Conservation (phyloP, 2,113 vertebrate species). For the Gallinago paraguaiae region DNA sequence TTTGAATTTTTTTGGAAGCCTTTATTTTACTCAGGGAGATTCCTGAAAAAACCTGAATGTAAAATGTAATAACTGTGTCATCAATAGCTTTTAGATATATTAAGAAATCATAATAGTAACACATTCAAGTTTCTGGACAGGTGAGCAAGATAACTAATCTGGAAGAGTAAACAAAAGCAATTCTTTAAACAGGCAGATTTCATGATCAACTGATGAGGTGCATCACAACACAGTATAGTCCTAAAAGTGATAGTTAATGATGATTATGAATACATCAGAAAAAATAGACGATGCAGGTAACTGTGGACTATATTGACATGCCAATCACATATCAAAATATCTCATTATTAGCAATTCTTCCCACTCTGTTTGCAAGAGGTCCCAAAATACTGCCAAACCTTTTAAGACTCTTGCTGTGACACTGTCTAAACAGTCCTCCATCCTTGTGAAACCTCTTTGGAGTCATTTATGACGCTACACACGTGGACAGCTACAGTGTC, state of each 20-base stretch:
- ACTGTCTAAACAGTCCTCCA: not conserved
- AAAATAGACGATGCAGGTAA: not conserved
- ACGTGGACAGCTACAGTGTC: not conserved
- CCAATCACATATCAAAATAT: not conserved
- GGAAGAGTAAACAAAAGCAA: not conserved
- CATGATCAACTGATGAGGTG: not conserved
- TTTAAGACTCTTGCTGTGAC: not conserved
- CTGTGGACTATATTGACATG: not conserved
- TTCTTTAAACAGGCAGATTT: not conserved
- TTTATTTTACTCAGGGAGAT: not conserved
- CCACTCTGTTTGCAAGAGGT: not conserved
- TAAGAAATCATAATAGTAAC: not conserved
- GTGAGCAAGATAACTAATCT: not conserved
- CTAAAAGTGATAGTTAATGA: not conserved
- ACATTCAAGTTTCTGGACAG: not conserved
- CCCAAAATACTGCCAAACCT: not conserved
- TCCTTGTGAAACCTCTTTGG: not conserved
- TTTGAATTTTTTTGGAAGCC: not conserved
- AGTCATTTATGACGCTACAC: not conserved
- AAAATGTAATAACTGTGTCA: not conserved
- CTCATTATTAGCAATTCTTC: not conserved
- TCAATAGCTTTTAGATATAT: not conserved
- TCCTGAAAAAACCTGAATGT: not conserved
- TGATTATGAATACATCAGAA: not conserved
- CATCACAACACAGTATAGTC: not conserved